Percentiles rank a stretch among this genome's conserved stretches.
phyloP scores from a whole-genome alignment of 2,113 vertebrate genomes.

The Arvicanthis niloticus region DNA sequence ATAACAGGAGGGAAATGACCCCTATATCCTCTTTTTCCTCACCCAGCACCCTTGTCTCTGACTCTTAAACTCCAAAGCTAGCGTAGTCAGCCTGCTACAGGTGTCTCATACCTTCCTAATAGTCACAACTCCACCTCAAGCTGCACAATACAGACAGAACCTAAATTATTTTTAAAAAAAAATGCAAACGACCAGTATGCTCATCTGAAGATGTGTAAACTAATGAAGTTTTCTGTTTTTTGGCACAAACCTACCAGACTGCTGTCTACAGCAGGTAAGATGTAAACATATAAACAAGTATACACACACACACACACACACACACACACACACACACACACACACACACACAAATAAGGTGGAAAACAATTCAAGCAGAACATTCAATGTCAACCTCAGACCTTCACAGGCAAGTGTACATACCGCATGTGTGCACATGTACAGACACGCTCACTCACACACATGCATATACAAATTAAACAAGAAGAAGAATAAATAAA shows the following conservation, averaged over 20 bases:
- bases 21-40: not conserved
- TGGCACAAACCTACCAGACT: not conserved
- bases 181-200: not conserved
- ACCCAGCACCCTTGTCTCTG: not conserved
- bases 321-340: not conserved
- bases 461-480: not conserved
- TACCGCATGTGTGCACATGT: not conserved
- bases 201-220: not conserved
- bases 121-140: not conserved
- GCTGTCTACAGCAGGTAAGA: not conserved
- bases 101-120: not conserved
- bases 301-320: not conserved
- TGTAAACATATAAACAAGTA: not conserved
- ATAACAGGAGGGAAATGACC: not conserved
- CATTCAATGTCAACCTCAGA: too few species aligned
- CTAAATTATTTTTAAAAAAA: not conserved
- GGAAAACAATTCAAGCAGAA: not conserved
- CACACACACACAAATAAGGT: too few species aligned
- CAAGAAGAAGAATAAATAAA: not conserved
- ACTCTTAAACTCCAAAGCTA: not conserved
- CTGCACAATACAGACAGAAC: not conserved
- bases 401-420: not conserved
- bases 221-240: not conserved
- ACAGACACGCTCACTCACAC: not conserved
- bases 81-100: not conserved